These are phyloP conservation scores for Poecilus cupreus DNA, from an alignment of 2,888 invertebrate genomes.

Conservation along the genomic window DNA sequence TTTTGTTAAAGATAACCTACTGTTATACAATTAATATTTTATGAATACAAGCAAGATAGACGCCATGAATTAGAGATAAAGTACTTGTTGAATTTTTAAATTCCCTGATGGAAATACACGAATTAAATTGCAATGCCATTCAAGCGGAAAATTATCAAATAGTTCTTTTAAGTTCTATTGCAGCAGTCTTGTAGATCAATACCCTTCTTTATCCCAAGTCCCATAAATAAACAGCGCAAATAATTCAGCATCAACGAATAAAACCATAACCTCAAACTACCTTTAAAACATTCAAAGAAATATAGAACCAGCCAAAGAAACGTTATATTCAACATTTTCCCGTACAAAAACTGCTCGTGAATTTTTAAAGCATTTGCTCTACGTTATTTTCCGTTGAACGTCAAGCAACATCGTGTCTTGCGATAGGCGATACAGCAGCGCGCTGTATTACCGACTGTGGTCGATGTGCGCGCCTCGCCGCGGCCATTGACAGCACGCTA, in stretches of 20 bases:
- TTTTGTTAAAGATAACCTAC: too few relatives aligned
- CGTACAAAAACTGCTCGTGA: background rate
- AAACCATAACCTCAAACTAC: background rate
- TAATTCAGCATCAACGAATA: background rate
- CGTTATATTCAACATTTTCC: background rate
- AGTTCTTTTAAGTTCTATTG: background rate
- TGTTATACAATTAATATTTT: too few relatives aligned
- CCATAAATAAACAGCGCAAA: background rate
- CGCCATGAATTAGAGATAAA: too few relatives aligned
- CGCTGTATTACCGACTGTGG: background rate
- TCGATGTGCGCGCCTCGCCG: constrained; percentile 5
- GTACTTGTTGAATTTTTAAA: too few relatives aligned
- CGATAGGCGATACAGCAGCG: too few relatives aligned
- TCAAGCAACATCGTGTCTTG: background rate
- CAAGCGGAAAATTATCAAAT: too few relatives aligned
- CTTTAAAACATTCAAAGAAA: background rate
- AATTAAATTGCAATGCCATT: too few relatives aligned
- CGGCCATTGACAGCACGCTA: background rate
- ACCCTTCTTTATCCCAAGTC: too few relatives aligned
- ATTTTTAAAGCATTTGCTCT: constrained; percentile 18
- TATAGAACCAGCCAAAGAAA: background rate
- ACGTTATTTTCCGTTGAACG: background rate
- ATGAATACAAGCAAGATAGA: too few relatives aligned
- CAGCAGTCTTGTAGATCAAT: background rate
- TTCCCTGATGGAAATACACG: too few relatives aligned